These are phyloP conservation scores for Ylistrum balloti DNA, from an alignment of 1,140 invertebrate genomes.

Conservation along the genomic window DNA sequence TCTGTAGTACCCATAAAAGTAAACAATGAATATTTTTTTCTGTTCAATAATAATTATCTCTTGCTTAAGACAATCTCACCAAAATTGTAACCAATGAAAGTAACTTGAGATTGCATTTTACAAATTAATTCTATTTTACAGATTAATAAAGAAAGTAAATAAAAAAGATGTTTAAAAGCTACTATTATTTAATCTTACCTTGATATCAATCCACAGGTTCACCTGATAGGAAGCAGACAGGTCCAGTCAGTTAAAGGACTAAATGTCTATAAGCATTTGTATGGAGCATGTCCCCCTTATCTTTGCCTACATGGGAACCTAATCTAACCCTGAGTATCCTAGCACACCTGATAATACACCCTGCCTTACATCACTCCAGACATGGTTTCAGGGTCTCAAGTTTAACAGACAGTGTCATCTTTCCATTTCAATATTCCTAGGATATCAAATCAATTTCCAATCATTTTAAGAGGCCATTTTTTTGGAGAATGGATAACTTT, in stretches of 20 bases:
- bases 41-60: too few species aligned
- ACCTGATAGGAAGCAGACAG: neutral
- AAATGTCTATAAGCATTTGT: neutral
- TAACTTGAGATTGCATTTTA: too few species aligned
- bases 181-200: neutral
- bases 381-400: neutral
- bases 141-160: too few species aligned
- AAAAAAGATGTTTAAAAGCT: too few species aligned
- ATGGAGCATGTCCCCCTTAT: neutral
- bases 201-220: neutral
- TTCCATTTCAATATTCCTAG: neutral
- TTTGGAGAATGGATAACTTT: neutral
- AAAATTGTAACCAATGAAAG: too few species aligned
- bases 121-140: too few species aligned
- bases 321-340: neutral
- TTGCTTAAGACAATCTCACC: too few species aligned
- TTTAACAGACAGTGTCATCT: neutral
- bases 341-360: slow-evolving; percentile 2
- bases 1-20: too few species aligned
- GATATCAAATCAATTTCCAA: neutral
- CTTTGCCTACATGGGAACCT: neutral
- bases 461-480: slow-evolving; percentile 8
- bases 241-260: neutral
- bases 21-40: too few species aligned
- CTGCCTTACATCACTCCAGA: neutral